phyloP scores from a whole-genome alignment of 2,797 vertebrate species.

The Tapirus indicus region DNA sequence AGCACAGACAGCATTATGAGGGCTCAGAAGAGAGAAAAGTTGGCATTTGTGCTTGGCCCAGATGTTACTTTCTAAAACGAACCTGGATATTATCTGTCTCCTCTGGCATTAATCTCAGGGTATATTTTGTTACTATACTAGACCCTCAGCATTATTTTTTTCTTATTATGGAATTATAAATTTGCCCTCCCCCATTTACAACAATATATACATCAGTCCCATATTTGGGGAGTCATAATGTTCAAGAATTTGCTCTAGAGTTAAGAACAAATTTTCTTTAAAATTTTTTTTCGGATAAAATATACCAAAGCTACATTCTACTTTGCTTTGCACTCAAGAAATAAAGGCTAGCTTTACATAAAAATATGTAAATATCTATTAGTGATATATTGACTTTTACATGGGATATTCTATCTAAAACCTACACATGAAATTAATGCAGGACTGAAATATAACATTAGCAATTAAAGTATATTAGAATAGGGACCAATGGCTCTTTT shows the following conservation, averaged over 20 bases:
- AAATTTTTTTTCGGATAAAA: slow-evolving; percentile 1
- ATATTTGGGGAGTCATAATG: neutral
- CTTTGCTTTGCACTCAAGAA: neutral
- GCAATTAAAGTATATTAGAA: neutral
- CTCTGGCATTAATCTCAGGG: neutral
- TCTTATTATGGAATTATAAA: neutral
- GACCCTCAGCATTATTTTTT: neutral
- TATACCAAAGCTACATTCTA: neutral
- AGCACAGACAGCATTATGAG: neutral
- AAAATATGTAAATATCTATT: neutral
- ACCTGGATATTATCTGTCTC: neutral
- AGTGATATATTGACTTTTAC: neutral
- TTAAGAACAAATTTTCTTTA: slow-evolving; percentile 8
- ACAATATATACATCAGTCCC: neutral
- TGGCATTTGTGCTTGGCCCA: neutral
- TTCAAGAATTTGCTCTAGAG: neutral
- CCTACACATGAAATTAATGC: neutral
- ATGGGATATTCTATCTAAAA: neutral
- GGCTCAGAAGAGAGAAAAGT: neutral
- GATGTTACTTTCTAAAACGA: neutral
- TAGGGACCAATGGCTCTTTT: neutral
- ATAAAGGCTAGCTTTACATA: neutral
- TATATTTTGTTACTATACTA: neutral
- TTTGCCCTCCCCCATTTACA: neutral
- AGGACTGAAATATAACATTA: slow-evolving; percentile 28